Evolutionary conservation across 2,888 invertebrate genomes (phyloP), one percentile per base, ranked within the genome.

Genomic region (Diarsia dahlii): DNA sequence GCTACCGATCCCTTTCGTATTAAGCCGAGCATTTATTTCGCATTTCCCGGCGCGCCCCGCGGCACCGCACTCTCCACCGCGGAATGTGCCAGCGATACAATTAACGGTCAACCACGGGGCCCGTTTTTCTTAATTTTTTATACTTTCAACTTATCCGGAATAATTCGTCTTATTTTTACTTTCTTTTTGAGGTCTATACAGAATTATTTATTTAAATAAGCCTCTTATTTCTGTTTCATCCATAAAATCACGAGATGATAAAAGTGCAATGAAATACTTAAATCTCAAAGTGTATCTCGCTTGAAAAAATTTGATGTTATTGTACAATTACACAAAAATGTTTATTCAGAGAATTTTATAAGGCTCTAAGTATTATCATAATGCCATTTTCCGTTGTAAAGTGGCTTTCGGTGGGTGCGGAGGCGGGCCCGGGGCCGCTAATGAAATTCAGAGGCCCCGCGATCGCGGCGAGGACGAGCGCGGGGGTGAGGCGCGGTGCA

Each of bases 21-120:
- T 95, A 95, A 95, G 94, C 95, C 89, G 93, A 94, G 95, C 95
- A 96, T 96, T 96, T 96, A 96, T 96, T 96, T 96, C 95, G 92
- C 95, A 96, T 96, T 95, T 96, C 93, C 94, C 94, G 91, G 87
- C 91, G 93, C 93, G 87, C 93, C 94, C 93, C 92, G 93, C 92
- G 91, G 92, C 92, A 90, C 91, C 91, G 80, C 89, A 84, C 80
- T 86, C 92, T 91, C 82, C 90, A 89, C 91, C 89, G 86, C 88
- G 90, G 90, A 93, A 93, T 93, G 91, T 89, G 87, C 87, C 89
- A 91, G 90, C 91, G 91, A 92, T 90, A 91, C 93, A 93, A 94
- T 94, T 94, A 93, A 94, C 92, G 93, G 93, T 93, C 93, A 93
- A 92, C 92, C 91, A 90, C 91, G 85, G 87, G 89, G 89, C 87